phyloP scores from a whole-genome alignment of 2,888 invertebrate genomes.

The Leptinotarsa haldemani region DNA sequence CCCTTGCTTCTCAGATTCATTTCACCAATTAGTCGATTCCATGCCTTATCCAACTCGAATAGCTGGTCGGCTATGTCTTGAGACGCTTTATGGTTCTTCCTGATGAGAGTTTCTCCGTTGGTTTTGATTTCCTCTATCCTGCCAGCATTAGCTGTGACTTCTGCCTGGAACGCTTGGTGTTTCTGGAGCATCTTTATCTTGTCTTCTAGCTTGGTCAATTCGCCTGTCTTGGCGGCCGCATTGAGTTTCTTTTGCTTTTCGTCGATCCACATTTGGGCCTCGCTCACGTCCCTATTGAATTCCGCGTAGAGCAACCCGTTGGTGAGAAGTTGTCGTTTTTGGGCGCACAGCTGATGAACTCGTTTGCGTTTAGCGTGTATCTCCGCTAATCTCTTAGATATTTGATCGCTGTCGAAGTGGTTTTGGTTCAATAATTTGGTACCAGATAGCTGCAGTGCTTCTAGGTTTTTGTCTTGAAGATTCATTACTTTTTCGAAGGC shows the following conservation, averaged over 20 bases:
- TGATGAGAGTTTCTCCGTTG: constrained; percentile 76
- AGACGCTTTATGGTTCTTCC: constrained; percentile 78
- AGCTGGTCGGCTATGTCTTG: constrained; percentile 78
- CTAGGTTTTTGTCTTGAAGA: constrained; percentile 89
- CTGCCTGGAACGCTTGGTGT: constrained; percentile 95
- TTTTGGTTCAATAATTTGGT: constrained; percentile 88
- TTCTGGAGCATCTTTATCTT: constrained; percentile 96
- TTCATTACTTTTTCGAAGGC: constrained; percentile 92
- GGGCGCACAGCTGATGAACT: constrained; percentile 76
- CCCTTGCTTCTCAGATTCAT: constrained; percentile 66
- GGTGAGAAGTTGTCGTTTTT: constrained; percentile 76
- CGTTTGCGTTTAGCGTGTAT: constrained; percentile 78
- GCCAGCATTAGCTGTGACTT: constrained; percentile 87
- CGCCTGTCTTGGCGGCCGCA: constrained; percentile 79
- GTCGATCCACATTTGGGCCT: constrained; percentile 91
- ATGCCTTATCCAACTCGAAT: constrained; percentile 76
- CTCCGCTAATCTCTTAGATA: constrained; percentile 79
- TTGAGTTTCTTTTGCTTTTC: constrained; percentile 91
- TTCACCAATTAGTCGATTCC: constrained; percentile 82
- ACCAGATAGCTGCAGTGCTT: constrained; percentile 84
- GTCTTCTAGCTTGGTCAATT: constrained; percentile 85
- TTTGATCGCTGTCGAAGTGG: constrained; percentile 89
- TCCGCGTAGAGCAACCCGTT: constrained; percentile 87
- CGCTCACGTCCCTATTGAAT: constrained; percentile 91
- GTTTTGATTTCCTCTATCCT: constrained; percentile 85